These are phyloP conservation scores for Oceanites oceanicus DNA, from an alignment of 2,113 vertebrate species.

Conservation along the genomic window DNA sequence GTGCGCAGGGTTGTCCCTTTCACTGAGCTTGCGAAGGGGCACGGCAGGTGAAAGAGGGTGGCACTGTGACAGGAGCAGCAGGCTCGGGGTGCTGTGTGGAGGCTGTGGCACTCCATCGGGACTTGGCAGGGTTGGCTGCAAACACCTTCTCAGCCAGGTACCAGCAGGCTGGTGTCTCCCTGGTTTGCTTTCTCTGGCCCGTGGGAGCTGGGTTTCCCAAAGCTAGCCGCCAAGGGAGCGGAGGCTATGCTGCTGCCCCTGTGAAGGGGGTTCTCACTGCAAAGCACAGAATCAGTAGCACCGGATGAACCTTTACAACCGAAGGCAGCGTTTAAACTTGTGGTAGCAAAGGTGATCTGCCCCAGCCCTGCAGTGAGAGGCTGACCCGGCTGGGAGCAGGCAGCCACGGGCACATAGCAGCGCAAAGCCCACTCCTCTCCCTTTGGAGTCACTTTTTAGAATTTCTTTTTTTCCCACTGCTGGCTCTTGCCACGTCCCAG, in stretches of 20 bases:
- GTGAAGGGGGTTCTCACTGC: background rate
- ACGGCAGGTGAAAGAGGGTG: accelerated
- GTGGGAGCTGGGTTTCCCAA: background rate
- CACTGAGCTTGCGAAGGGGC: background rate
- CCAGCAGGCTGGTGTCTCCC: too few species aligned
- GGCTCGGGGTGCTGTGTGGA: background rate
- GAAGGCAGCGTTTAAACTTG: background rate
- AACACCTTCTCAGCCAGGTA: background rate
- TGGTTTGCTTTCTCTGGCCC: background rate
- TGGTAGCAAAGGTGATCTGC: background rate
- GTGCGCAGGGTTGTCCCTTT: too few species aligned
- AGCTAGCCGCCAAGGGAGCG: background rate
- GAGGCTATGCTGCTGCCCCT: background rate
- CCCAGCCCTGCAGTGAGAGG: background rate
- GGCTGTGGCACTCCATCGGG: too few species aligned
- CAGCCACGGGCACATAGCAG: background rate
- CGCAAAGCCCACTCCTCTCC: background rate
- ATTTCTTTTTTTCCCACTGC: background rate
- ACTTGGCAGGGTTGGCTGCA: background rate
- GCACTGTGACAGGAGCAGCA: background rate
- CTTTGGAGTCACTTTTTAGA: background rate
- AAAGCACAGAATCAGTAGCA: background rate
- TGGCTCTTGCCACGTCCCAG: background rate
- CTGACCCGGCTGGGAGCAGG: background rate
- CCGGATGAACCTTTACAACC: background rate